phyloP scores from a whole-genome alignment of 2,888 invertebrate genomes.

The Scaptomyza reducta region DNA sequence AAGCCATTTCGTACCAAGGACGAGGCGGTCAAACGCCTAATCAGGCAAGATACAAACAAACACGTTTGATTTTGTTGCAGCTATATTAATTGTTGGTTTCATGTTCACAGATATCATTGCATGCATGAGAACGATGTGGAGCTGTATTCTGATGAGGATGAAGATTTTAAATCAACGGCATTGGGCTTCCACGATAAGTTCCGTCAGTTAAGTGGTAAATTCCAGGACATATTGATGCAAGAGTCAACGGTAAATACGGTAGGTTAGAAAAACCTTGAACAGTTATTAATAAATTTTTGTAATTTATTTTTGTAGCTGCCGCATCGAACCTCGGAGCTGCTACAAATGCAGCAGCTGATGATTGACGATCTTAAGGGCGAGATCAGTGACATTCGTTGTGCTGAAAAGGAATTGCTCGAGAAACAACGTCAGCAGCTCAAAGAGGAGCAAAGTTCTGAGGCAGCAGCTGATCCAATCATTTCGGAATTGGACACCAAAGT shows the following conservation, averaged over 20 bases:
- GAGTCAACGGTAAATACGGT: conserved; percentile 89
- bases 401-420: conserved; percentile 58
- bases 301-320: conserved; percentile 85
- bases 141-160: conserved; percentile 88
- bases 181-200: conserved; percentile 89
- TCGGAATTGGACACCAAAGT: conserved; percentile 47
- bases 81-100: neutral
- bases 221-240: conserved; percentile 89
- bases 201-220: conserved; percentile 89
- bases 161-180: conserved; percentile 89
- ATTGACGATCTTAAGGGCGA: conserved; percentile 89
- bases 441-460: conserved; percentile 36
- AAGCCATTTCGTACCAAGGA: conserved; percentile 89
- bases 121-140: conserved; percentile 87
- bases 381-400: conserved; percentile 86
- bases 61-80: too few species aligned
- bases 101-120: conserved; percentile 87
- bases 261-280: neutral
- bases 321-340: conserved; percentile 90
- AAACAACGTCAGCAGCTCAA: conserved; percentile 45
- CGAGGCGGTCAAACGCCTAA: conserved; percentile 90
- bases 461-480: neutral
- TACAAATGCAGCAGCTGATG: conserved; percentile 91
- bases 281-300: conserved; percentile 8
- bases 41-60: conserved; percentile 83